Evolutionary conservation across 2,888 invertebrate species (phyloP).

Genomic region (Crocallis elinguaria): DNA sequence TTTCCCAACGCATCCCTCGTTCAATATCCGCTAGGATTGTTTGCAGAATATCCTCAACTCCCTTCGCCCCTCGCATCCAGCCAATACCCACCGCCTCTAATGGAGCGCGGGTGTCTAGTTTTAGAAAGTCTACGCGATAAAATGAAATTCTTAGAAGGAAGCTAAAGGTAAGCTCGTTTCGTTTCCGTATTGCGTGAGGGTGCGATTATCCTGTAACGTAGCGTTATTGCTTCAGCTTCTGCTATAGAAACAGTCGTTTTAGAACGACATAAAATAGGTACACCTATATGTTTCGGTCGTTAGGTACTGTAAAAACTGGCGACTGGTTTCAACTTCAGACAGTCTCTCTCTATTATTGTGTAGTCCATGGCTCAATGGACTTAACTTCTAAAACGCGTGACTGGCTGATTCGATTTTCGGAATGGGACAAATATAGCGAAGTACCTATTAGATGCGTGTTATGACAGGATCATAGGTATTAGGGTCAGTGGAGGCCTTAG

Average conservation of each 20-base stretch:
- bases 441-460: no score
- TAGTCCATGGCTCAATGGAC: no score
- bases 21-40: constrained; percentile 83
- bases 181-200: constrained; percentile 29
- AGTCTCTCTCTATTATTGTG: no score
- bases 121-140: constrained; percentile 63
- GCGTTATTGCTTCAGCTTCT: constrained; percentile 18
- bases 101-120: constrained; percentile 63
- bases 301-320: no score
- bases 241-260: not conserved
- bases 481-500: no score
- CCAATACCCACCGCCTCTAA: constrained; percentile 56
- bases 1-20: constrained; percentile 81
- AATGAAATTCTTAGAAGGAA: constrained; percentile 41
- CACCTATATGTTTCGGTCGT: no score
- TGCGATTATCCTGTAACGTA: constrained; percentile 26
- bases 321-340: no score
- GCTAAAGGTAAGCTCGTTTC: constrained; percentile 32
- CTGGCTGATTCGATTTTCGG: no score
- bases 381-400: no score
- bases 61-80: constrained; percentile 41
- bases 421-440: no score
- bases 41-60: constrained; percentile 65
- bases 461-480: no score
- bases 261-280: no score